A percentile compares a stretch with the other conserved stretches of the same genome.
These are phyloP conservation scores for Nomada goodeniana DNA, from an alignment of 2,888 invertebrate species.

Conservation along the genomic window DNA sequence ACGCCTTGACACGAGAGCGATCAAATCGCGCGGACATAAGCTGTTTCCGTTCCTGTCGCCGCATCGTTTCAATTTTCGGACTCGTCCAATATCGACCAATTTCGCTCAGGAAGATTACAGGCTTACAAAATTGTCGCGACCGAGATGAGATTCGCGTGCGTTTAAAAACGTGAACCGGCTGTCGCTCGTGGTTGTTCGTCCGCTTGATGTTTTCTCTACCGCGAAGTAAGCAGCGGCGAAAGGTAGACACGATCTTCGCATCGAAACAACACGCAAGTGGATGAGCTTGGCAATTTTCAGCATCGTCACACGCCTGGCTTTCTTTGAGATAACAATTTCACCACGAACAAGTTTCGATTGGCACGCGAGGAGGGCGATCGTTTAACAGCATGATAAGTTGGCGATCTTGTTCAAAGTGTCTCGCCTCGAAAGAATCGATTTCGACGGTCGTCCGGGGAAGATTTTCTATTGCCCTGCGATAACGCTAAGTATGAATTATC, in stretches of 20 bases:
- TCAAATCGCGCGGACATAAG: conserved; percentile 56
- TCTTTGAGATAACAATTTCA: no score
- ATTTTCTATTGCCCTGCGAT: background rate
- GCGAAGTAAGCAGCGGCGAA: background rate
- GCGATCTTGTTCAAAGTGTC: conserved; percentile 5
- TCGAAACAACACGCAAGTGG: background rate
- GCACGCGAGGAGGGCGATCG: background rate
- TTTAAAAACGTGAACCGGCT: background rate
- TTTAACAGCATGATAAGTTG: conserved; percentile 13
- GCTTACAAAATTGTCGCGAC: conserved; percentile 29
- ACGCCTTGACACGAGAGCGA: conserved; percentile 34
- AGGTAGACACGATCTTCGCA: conserved; percentile 11
- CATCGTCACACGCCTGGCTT: conserved; percentile 19
- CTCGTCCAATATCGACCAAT: conserved; percentile 70
- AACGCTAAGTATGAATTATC: conserved; percentile 63
- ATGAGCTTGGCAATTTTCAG: conserved; percentile 8
- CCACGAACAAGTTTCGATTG: conserved; percentile 7
- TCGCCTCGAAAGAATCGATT: background rate
- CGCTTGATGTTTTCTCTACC: background rate
- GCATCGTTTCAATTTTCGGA: conserved; percentile 59
- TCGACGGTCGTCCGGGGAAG: background rate
- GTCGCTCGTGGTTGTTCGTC: conserved; percentile 1
- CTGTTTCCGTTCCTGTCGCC: conserved; percentile 50
- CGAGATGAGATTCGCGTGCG: background rate
- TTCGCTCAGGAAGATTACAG: conserved; percentile 18